These are phyloP conservation scores for Pristionchus maxplancki DNA, from an alignment of 2,888 invertebrate genomes.

Conservation along the genomic window DNA sequence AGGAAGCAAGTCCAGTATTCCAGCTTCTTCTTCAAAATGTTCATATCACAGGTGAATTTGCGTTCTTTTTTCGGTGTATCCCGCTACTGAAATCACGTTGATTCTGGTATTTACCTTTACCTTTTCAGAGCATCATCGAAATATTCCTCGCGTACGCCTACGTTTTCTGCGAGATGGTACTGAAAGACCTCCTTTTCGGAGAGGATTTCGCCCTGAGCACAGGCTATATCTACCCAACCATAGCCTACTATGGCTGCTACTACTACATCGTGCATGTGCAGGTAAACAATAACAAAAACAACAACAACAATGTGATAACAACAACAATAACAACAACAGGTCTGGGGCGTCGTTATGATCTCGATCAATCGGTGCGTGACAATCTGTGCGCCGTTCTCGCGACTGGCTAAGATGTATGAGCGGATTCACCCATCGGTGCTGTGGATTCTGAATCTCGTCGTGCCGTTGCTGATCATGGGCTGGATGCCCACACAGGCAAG, in stretches of 20 bases:
- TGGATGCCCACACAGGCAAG: neutral
- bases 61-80: neutral
- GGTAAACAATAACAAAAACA: too few relatives aligned
- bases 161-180: neutral
- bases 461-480: neutral
- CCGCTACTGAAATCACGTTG: neutral
- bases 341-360: slow-evolving; percentile 9
- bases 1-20: neutral
- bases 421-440: neutral
- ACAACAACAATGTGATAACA: neutral
- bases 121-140: slow-evolving; percentile 5
- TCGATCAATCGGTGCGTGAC: slow-evolving; percentile 4
- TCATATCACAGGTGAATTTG: neutral
- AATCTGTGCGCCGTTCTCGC: neutral
- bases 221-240: neutral
- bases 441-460: neutral
- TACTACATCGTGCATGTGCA: slow-evolving; percentile 17
- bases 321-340: too few relatives aligned
- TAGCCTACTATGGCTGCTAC: neutral
- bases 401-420: neutral
- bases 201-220: slow-evolving; percentile 9
- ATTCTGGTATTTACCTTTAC: neutral
- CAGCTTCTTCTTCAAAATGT: slow-evolving; percentile 27
- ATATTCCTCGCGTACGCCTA: neutral
- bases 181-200: neutral